A percentile compares a stretch with the other conserved stretches of the same genome.
These are phyloP conservation scores for Leptosomus discolor DNA, from an alignment of 2,113 vertebrate species.

Conservation along the genomic window DNA sequence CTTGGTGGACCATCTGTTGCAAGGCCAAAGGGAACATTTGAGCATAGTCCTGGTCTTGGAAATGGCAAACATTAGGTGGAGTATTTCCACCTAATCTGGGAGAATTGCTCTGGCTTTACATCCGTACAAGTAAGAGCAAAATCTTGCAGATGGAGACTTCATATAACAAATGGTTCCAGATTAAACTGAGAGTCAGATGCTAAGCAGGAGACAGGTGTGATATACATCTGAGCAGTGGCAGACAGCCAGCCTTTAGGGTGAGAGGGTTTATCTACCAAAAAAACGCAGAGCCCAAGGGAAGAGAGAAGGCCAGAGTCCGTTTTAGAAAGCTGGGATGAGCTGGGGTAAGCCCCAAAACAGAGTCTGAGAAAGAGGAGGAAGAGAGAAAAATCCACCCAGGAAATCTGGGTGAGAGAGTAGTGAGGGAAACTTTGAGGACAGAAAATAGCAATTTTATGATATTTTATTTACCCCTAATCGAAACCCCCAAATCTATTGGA, in stretches of 20 bases:
- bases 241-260: not conserved
- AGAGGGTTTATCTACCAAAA: not conserved
- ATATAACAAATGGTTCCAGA: not conserved
- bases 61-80: not conserved
- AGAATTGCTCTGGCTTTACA: not conserved
- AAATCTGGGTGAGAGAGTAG: not conserved
- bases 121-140: not conserved
- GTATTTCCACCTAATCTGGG: not conserved
- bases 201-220: constrained; percentile 30
- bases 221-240: constrained; percentile 22
- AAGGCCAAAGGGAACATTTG: not conserved
- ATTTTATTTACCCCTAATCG: not conserved
- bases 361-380: not conserved
- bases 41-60: not conserved
- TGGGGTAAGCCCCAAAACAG: not conserved
- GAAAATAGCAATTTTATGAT: not conserved
- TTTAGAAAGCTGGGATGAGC: not conserved
- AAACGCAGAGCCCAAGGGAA: not conserved
- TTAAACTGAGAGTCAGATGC: constrained; percentile 40
- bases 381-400: not conserved
- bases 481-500: not conserved
- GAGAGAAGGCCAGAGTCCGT: not conserved
- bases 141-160: not conserved
- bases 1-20: not conserved
- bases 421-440: not conserved